phyloP scores from a whole-genome alignment of 1,140 invertebrate species.

The Calephelis virginiensis region DNA sequence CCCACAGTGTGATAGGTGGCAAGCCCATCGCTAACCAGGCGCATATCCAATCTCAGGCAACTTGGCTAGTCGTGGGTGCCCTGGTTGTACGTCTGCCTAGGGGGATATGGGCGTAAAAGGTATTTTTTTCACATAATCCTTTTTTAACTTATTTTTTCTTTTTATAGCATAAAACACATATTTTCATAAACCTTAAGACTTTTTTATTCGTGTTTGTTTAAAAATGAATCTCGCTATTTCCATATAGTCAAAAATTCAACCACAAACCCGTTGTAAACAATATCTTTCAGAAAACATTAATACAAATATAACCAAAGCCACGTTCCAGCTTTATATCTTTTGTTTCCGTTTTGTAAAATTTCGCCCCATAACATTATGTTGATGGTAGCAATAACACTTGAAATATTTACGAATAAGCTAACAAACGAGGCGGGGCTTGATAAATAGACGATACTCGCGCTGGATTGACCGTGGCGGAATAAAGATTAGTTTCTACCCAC shows the following conservation, averaged over 20 bases:
- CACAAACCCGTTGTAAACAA: constrained; percentile 45
- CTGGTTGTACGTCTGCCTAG: no score
- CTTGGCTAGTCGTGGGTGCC: no score
- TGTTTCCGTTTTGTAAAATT: constrained; percentile 76
- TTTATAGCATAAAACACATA: no score
- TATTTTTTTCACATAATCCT: no score
- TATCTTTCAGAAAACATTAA: constrained; percentile 52
- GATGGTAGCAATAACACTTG: constrained; percentile 71
- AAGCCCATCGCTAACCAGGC: no score
- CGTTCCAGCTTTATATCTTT: constrained; percentile 66
- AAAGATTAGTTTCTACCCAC: constrained; percentile 45
- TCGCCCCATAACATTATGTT: constrained; percentile 76
- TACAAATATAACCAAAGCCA: constrained; percentile 42
- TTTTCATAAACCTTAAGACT: background rate
- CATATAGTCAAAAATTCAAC: background rate
- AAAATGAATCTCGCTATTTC: background rate
- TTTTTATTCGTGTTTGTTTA: background rate
- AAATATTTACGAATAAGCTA: constrained; percentile 76
- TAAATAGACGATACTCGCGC: constrained; percentile 59
- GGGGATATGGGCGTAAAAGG: no score
- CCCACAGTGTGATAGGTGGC: no score
- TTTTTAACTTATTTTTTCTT: no score
- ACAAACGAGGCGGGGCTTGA: constrained; percentile 62
- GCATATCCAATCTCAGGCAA: no score
- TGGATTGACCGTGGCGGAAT: constrained; percentile 64